phyloP scores from a whole-genome alignment of 1,140 invertebrate species.

The Neodiprion lecontei region DNA sequence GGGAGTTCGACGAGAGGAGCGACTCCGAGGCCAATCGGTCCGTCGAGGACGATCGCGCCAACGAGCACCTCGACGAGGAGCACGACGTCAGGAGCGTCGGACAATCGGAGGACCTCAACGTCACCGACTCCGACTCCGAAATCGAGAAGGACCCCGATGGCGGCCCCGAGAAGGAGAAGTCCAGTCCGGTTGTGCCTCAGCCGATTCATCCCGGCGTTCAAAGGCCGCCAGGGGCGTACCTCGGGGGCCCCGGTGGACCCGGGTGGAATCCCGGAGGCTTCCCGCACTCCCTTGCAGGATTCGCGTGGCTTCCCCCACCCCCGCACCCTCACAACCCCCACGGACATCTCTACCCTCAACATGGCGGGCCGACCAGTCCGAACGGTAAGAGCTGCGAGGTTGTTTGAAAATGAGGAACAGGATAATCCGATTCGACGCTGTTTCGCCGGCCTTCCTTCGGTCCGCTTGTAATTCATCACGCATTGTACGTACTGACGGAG shows the following conservation, averaged over 20 bases:
- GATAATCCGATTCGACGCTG: no score
- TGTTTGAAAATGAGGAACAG: no score
- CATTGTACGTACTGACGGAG: background rate
- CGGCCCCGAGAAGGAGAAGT: conserved; percentile 52
- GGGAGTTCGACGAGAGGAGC: conserved; percentile 55
- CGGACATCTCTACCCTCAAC: conserved; percentile 56
- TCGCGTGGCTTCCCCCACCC: conserved; percentile 59
- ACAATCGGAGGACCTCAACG: conserved; percentile 58
- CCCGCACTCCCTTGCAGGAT: conserved; percentile 56
- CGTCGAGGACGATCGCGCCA: conserved; percentile 48
- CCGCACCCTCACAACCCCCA: conserved; percentile 59
- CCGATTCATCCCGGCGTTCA: conserved; percentile 59
- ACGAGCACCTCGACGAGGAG: conserved; percentile 51
- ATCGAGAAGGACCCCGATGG: conserved; percentile 48
- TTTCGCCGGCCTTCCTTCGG: background rate
- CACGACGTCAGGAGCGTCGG: conserved; percentile 53
- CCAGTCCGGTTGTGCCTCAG: conserved; percentile 57
- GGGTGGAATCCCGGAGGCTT: conserved; percentile 56
- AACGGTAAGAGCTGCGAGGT: conserved; percentile 46
- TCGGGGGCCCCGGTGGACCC: conserved; percentile 46
- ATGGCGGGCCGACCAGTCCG: conserved; percentile 57
- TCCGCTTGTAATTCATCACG: background rate
- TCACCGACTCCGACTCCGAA: conserved; percentile 59
- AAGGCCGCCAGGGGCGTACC: conserved; percentile 51
- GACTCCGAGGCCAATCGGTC: conserved; percentile 56